Evolutionary conservation across 2,888 invertebrate species (phyloP), one percentile per base, ranked within the genome.

Genomic region (Xestia sexstrigata): DNA sequence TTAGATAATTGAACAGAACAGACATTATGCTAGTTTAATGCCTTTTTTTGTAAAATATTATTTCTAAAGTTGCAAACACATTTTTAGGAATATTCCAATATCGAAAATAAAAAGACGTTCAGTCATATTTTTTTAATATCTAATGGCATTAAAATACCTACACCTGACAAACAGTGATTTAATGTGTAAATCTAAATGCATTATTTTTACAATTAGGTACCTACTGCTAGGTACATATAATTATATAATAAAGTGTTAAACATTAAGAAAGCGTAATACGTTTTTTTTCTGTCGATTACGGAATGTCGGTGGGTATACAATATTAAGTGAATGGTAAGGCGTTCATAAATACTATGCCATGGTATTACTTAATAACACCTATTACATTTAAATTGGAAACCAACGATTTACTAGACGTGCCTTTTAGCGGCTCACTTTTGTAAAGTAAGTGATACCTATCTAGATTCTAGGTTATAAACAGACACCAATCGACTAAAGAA

Each of bases 401-500:
- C 42, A 66, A 68, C 15, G 7, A 49, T 49, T 73, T 65, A 72
- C 63, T 63, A 77, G 58, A 74, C 60, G 42, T 68, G 62, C 62
- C 26, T 17, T n/a, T 30, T 42, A 26, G 5, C 45, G 68, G 63
- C 68, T 60, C 58, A 67, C 55, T 74, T 76, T 69, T 49, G 45
- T 47, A 62, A 70, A 84, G 45, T 11, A 63, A 70, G 68, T 86
- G 9, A 83, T 62, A 72, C 35, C 35, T 35, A 35, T 35, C 35
- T 35, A 35, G 35, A 35, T 35, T 74, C 58, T 74, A 81, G 42
- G 9, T 81, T 75, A 78, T 78, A 70, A 84, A 75, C 69, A 78
- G 76, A 88, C 82, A 87, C 74, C 78, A 69, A 87, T 78, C n/a
- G n/a, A n/a, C 49, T 79, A 83, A 68, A 80, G 1, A 80, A 71